phyloP scores from a whole-genome alignment of 2,888 invertebrate genomes.

The Eurois occulta region DNA sequence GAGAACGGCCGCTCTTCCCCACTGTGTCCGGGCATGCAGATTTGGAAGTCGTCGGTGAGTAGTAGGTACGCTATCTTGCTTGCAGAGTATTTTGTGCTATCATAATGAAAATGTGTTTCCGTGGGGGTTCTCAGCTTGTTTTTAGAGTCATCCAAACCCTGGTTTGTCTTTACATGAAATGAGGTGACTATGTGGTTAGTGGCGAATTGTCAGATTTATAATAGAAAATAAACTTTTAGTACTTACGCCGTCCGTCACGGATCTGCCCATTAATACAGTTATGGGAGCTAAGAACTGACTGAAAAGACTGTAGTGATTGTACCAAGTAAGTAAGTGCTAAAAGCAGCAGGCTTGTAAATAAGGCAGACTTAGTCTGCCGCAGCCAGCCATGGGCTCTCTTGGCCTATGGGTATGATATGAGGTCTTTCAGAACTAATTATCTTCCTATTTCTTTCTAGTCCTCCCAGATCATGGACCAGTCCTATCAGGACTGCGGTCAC shows the following conservation, averaged over 20 bases:
- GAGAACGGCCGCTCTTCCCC: conserved; percentile 93
- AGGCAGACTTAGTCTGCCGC: not conserved
- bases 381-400: not conserved
- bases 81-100: not conserved
- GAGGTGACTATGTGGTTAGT: not conserved
- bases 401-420: not conserved
- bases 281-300: no score
- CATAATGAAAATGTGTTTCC: not conserved
- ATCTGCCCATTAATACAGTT: not conserved
- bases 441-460: conserved; percentile 84
- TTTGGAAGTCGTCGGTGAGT: conserved; percentile 92
- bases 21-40: conserved; percentile 93
- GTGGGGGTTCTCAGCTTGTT: not conserved
- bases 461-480: conserved; percentile 94
- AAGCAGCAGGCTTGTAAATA: not conserved
- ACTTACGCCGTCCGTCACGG: no score
- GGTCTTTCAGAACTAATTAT: not conserved
- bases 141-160: not conserved
- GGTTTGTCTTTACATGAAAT: not conserved
- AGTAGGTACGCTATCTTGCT: not conserved
- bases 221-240: not conserved
- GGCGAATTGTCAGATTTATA: not conserved
- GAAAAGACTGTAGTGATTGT: not conserved
- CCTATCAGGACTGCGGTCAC: conserved; percentile 93
- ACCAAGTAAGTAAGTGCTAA: not conserved